Percentiles rank a stretch among this genome's conserved stretches.
phyloP scores from a whole-genome alignment of 2,113 vertebrate species.

The Myrmecobius fasciatus region DNA sequence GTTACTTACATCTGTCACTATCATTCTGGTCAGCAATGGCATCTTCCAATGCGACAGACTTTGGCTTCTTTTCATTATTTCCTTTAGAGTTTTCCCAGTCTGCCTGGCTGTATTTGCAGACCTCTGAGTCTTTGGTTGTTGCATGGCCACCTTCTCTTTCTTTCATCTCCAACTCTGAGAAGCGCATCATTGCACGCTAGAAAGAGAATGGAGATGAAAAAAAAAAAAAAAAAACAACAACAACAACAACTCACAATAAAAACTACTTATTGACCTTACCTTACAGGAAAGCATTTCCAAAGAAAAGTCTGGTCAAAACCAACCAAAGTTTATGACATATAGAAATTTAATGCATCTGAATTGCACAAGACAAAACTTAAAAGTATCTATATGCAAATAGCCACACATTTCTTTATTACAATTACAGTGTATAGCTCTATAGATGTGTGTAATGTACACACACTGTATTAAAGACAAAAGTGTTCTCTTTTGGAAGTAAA shows the following conservation, averaged over 20 bases:
- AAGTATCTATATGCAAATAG: constrained; percentile 79
- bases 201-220: constrained; percentile 90
- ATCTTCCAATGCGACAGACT: constrained; percentile 86
- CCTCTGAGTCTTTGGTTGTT: constrained; percentile 90
- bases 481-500: constrained; percentile 82
- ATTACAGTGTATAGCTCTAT: constrained; percentile 63
- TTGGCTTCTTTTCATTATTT: constrained; percentile 88
- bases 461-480: constrained; percentile 79
- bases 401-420: constrained; percentile 79
- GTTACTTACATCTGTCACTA: constrained; percentile 86
- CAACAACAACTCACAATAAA: constrained; percentile 81
- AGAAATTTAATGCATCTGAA: constrained; percentile 79
- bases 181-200: constrained; percentile 96
- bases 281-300: constrained; percentile 86
- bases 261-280: constrained; percentile 82
- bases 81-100: constrained; percentile 91
- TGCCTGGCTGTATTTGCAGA: constrained; percentile 87
- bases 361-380: constrained; percentile 73
- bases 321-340: constrained; percentile 80
- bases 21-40: constrained; percentile 85
- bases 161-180: constrained; percentile 98
- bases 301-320: constrained; percentile 83
- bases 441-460: constrained; percentile 69
- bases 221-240: constrained; percentile 64
- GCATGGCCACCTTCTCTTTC: constrained; percentile 92